Base-by-base conservation (phyloP, 2,888 invertebrate species). In the Galeopsomyia nigrocyanea region DNA sequence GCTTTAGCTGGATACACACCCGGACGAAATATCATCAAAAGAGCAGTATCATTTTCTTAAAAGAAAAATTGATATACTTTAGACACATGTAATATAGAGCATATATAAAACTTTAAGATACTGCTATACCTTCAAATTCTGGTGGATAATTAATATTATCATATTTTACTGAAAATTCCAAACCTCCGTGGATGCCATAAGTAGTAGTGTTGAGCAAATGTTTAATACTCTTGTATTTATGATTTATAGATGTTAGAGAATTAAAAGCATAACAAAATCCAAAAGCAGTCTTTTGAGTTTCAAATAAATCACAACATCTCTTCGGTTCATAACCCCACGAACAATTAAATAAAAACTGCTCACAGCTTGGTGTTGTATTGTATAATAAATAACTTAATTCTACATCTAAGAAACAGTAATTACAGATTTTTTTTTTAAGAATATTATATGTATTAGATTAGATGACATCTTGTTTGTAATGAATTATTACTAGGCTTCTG, bases 1-100 rank as follows among this genome's bases (percentile, higher is more conserved):
- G 77, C 76, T 47, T 78, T 78, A 1, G 77, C 71, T 0, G 80
- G 77, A 51, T 78, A 78, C 6, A 78, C 64, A 57, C 69, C 69
- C 0, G 82, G 80, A 65, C 81, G 78, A 13, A 76, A 75, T n/a
- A 82, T 75, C 7, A 81, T 71, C 78, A 80, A 62, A 10, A 75
- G 16, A 9, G 65, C 60, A n/a, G 21, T 21, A 2, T 50, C n/a
- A 13, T 55, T 50, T 7, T 65, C 75, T 75, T 39, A 31, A 5
- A 56, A n/a, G 14, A 49, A 62, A 17, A 64, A 46, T 57, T 57
- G n/a, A 58, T 46, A 9, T 46, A 60, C 5, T n/a, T 49, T 22
- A 26, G 5, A 21, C 10, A 6, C 17, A 3, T 3, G 2, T 13
- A 13, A 22, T 21, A 63, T 39, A 19, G 14, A 49, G 19, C 13